Evolutionary conservation across 2,113 vertebrate species (phyloP).

Genomic region (Bufo bufo): DNA sequence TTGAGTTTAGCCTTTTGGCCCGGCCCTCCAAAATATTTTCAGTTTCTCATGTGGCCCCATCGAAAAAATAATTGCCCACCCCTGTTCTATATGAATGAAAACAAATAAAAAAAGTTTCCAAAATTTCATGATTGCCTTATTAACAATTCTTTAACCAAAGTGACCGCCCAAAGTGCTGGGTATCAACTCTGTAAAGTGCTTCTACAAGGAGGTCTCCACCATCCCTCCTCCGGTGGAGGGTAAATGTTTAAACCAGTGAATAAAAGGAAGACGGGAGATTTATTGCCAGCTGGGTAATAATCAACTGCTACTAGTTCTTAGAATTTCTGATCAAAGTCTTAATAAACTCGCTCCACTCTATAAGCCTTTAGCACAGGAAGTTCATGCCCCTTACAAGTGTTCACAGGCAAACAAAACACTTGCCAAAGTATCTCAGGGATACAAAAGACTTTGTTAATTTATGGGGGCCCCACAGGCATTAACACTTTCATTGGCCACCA

Average conservation of each 20-base stretch:
- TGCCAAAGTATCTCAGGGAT: constrained; percentile 55
- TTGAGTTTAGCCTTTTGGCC: no score
- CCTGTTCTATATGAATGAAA: no score
- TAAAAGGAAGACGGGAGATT: constrained; percentile 69
- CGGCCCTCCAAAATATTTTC: no score
- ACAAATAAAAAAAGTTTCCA: neutral
- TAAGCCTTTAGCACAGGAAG: constrained; percentile 58
- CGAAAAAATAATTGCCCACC: no score
- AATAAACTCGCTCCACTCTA: constrained; percentile 58
- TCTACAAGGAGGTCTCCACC: neutral
- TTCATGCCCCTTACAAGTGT: constrained; percentile 60
- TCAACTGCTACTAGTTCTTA: constrained; percentile 65
- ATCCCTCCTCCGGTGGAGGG: constrained; percentile 25
- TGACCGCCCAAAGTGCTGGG: neutral
- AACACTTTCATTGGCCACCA: constrained; percentile 63
- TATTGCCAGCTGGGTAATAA: constrained; percentile 70
- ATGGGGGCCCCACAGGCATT: constrained; percentile 58
- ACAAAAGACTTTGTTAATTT: constrained; percentile 58
- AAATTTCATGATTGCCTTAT: neutral
- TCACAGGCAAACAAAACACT: constrained; percentile 62
- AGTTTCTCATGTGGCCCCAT: no score
- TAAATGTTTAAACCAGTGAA: constrained; percentile 78
- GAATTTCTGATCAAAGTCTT: constrained; percentile 62
- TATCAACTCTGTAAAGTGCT: neutral
- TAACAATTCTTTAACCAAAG: neutral